Conservation (phyloP, 2,888 invertebrate genomes). For the Phasia obesa region DNA sequence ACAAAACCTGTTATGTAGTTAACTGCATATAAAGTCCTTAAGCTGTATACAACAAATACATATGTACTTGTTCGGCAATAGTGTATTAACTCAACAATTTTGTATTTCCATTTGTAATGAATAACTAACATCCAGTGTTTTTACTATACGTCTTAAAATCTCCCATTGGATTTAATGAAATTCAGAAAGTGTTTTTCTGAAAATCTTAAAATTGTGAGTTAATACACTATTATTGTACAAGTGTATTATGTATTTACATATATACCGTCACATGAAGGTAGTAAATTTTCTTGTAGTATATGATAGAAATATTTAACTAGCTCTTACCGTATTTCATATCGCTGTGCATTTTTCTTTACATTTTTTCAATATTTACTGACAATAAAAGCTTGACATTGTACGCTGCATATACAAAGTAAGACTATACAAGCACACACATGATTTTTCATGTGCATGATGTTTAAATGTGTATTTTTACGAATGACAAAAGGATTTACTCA, state of each 20-base stretch:
- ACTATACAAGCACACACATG: neutral
- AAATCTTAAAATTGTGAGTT: no score
- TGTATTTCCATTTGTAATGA: no score
- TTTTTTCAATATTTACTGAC: conserved; percentile 1
- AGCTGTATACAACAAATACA: no score
- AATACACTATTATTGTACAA: no score
- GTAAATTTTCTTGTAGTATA: neutral
- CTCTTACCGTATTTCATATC: neutral
- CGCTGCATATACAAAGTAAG: neutral
- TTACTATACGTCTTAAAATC: no score
- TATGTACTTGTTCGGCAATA: no score
- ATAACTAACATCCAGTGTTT: no score
- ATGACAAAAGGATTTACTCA: no score
- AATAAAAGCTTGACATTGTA: conserved; percentile 39
- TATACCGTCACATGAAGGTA: neutral
- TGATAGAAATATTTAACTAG: conserved; percentile 13
- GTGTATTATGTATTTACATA: no score
- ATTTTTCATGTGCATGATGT: neutral
- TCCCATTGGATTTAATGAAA: no score
- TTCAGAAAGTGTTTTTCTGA: no score
- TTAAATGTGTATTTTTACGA: conserved; percentile 23
- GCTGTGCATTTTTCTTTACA: conserved; percentile 3
- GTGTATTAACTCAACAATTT: no score
- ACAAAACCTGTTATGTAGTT: conserved; percentile 31
- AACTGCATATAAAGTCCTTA: neutral